Conservation (phyloP, 2,888 invertebrate genomes). For the Habroteleia sp. region DNA sequence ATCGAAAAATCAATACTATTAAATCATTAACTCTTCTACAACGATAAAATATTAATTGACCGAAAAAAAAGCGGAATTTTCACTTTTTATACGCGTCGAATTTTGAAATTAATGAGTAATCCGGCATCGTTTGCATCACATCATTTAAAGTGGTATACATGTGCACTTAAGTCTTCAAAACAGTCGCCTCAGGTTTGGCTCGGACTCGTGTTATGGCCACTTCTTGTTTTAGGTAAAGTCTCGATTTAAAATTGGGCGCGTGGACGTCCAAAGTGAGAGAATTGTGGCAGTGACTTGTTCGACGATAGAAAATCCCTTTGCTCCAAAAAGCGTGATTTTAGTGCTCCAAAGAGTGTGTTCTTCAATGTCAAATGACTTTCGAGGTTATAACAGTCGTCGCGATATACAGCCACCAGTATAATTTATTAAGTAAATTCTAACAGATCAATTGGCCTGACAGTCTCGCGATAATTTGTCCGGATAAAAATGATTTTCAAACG, state of each 20-base stretch:
- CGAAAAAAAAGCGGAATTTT: not conserved
- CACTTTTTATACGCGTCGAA: constrained; percentile 11
- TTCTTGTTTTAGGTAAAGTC: constrained; percentile 77
- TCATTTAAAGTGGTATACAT: constrained; percentile 20
- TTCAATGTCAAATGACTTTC: not conserved
- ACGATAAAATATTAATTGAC: too few relatives aligned
- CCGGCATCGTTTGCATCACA: constrained; percentile 20
- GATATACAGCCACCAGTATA: constrained; percentile 21
- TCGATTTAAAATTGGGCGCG: constrained; percentile 1
- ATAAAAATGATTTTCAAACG: too few relatives aligned
- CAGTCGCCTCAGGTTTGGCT: constrained; percentile 22
- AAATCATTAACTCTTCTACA: too few relatives aligned
- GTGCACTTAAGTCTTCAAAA: constrained; percentile 34
- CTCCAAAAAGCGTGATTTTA: not conserved
- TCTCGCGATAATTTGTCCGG: too few relatives aligned
- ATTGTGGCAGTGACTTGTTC: not conserved
- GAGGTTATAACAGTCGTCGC: constrained; percentile 22
- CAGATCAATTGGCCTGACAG: not conserved
- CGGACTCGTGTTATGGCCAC: constrained; percentile 75
- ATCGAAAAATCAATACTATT: too few relatives aligned
- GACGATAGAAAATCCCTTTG: not conserved
- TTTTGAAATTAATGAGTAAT: constrained; percentile 30
- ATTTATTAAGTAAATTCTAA: constrained; percentile 1
- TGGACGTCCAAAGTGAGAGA: not conserved
- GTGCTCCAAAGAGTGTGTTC: not conserved